These are phyloP conservation scores for Zeus faber DNA, from an alignment of 2,113 vertebrate genomes.

Conservation along the genomic window DNA sequence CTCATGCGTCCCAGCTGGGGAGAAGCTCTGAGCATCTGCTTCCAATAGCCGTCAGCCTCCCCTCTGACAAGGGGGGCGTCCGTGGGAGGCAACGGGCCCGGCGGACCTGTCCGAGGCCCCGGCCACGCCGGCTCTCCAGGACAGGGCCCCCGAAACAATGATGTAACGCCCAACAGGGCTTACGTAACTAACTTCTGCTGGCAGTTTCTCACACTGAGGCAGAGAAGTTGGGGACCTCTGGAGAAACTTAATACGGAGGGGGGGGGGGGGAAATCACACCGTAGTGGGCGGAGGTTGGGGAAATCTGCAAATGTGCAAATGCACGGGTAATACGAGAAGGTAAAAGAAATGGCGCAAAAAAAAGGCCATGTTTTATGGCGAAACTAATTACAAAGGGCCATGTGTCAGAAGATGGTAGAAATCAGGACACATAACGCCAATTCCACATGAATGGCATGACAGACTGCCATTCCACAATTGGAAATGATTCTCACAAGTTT, in stretches of 20 bases:
- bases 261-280: too few relatives aligned
- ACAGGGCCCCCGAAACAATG: slow-evolving; percentile 46
- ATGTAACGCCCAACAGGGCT: slow-evolving; percentile 52
- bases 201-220: slow-evolving; percentile 29
- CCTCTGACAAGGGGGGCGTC: slow-evolving; percentile 5
- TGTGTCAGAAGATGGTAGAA: too few relatives aligned
- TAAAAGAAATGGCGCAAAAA: too few relatives aligned
- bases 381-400: too few relatives aligned
- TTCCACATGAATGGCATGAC: too few relatives aligned
- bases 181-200: slow-evolving; percentile 50
- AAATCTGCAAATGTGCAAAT: too few relatives aligned
- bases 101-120: slow-evolving; percentile 21
- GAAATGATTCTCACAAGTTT: too few relatives aligned
- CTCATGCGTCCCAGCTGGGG: slow-evolving; percentile 16
- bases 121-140: slow-evolving; percentile 12
- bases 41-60: slow-evolving; percentile 41
- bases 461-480: too few relatives aligned
- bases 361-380: too few relatives aligned
- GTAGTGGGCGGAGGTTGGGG: too few relatives aligned
- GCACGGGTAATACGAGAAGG: too few relatives aligned
- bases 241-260: slow-evolving; percentile 23
- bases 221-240: slow-evolving; percentile 30
- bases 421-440: too few relatives aligned
- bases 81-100: slow-evolving; percentile 24
- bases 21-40: slow-evolving; percentile 47